Evolutionary conservation across 2,113 vertebrate genomes (phyloP).

Genomic region (Columba janthina): DNA sequence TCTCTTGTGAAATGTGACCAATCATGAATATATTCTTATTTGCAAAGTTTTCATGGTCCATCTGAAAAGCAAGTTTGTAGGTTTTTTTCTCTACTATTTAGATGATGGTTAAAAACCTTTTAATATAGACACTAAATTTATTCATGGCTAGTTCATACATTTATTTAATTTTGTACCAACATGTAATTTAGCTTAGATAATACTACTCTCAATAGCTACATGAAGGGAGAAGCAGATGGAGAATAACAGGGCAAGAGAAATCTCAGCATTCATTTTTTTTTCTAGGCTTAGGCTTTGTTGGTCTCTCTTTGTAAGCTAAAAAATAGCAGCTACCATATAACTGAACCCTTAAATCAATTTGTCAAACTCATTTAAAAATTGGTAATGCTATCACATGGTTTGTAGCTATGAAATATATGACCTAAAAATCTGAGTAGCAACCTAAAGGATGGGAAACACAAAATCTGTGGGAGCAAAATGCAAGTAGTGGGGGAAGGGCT

Average conservation of each 20-base stretch:
- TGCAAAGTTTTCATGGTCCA: not conserved
- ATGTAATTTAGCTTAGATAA: too few species aligned
- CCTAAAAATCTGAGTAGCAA: not conserved
- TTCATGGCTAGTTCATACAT: too few species aligned
- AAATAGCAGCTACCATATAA: not conserved
- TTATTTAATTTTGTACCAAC: too few species aligned
- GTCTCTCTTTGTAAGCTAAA: not conserved
- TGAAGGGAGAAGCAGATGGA: too few species aligned
- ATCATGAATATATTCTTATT: not conserved
- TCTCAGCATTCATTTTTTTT: too few species aligned
- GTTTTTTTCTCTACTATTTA: not conserved
- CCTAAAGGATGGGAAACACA: not conserved
- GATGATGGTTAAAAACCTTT: not conserved
- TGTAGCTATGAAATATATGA: not conserved
- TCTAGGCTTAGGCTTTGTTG: not conserved
- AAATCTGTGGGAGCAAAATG: not conserved
- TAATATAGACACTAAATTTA: too few species aligned
- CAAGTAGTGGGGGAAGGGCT: not conserved
- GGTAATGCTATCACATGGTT: not conserved
- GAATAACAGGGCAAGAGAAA: too few species aligned
- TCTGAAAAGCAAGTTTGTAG: not conserved
- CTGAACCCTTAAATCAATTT: not conserved
- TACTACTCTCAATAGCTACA: too few species aligned
- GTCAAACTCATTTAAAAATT: not conserved
- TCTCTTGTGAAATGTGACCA: not conserved